Conservation (phyloP, 2,797 vertebrate genomes). For the Hypotaenidia philippensis region DNA sequence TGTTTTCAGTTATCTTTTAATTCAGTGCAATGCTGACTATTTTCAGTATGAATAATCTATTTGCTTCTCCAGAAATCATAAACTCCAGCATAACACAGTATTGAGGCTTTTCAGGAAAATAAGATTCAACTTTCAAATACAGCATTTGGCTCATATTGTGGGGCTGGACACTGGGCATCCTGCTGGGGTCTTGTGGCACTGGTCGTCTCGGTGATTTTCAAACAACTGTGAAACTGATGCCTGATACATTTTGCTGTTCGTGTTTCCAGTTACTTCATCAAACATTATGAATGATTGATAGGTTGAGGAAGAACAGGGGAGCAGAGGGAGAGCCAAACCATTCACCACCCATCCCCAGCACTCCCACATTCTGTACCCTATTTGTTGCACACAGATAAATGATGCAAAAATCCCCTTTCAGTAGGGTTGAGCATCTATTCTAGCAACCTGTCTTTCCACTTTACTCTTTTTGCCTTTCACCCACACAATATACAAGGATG, state of each 20-base stretch:
- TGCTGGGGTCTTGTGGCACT: background rate
- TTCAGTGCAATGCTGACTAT: background rate
- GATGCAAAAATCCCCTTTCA: background rate
- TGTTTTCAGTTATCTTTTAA: conserved; percentile 1
- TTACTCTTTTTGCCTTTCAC: background rate
- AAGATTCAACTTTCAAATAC: background rate
- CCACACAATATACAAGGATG: background rate
- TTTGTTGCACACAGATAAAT: background rate
- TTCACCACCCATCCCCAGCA: background rate
- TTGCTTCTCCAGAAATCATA: background rate
- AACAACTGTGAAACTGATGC: background rate
- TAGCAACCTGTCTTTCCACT: background rate
- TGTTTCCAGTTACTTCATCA: background rate
- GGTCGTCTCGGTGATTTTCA: background rate
- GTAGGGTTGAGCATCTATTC: background rate
- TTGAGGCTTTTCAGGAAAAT: background rate
- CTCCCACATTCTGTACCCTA: background rate
- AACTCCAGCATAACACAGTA: background rate
- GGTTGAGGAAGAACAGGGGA: background rate
- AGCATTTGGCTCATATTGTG: background rate
- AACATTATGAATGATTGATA: background rate
- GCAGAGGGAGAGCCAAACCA: background rate
- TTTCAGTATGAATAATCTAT: background rate
- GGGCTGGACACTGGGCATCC: background rate
- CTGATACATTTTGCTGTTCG: background rate